Evolutionary conservation across 2,888 invertebrate genomes (phyloP), one percentile per base, ranked within the genome.

Genomic region (Acrocera orbiculus): DNA sequence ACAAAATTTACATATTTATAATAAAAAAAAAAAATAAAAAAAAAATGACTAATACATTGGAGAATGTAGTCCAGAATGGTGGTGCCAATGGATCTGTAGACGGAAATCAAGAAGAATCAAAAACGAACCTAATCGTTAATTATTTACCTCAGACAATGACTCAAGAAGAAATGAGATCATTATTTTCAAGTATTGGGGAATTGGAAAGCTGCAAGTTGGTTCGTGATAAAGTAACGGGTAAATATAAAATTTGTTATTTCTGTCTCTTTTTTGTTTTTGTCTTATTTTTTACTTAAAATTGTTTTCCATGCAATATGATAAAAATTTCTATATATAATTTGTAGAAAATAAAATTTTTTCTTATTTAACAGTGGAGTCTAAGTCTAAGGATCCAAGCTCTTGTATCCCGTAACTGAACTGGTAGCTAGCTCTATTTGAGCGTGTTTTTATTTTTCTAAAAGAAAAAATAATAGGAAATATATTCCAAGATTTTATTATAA

Each of bases 191-290:
- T 61, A 86, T 93, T 61, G 92, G 92, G 51, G 90, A 92, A 65
- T 82, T 93, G 49, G 93, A 93, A 65, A 87, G 87, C 63, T 93
- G 93, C 70, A 93, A 93, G 66, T 72, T 93, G 57, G 90, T 93
- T 59, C 73, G 92, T 56, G 92, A 93, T 67, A 93, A 93, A 73
- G 79, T 87, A 54, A 90, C 90, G 64, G 87, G 80, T 79, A 62
- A 63, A 50, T 49, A 29, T 29, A 24, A 25, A 33, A 20, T 29
- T 23, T n/a, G n/a, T n/a, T n/a, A 19, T 19, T 7, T 19, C 19
- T 19, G 10, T 2, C 9, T 26, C 11, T 16, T 27, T 19, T 30
- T 34, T 29, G 16, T 25, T 24, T 30, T 14, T 30, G 20, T 22
- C 8, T 26, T 26, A 23, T n/a, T 22, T 27, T 16, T 27, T 16